These are phyloP conservation scores for Anastrepha ludens DNA, from an alignment of 1,140 invertebrate genomes.

Conservation along the genomic window DNA sequence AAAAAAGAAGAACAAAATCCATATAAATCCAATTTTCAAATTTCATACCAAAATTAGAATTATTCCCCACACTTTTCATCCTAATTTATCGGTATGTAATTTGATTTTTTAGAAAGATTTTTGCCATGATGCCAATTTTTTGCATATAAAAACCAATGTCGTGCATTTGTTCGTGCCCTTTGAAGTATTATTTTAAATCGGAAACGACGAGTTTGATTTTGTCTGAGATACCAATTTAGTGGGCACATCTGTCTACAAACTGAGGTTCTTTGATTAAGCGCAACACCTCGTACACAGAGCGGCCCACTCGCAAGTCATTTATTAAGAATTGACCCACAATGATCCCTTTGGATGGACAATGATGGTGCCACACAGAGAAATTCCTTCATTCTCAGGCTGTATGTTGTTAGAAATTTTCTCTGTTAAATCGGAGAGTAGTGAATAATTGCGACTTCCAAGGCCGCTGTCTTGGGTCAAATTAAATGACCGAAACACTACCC, in stretches of 20 bases:
- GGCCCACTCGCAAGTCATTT: constrained; percentile 93
- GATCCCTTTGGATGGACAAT: constrained; percentile 79
- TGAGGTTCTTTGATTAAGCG: constrained; percentile 94
- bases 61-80: too few species aligned
- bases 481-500: constrained; percentile 88
- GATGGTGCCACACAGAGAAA: constrained; percentile 87
- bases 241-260: constrained; percentile 94
- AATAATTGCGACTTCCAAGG: constrained; percentile 91
- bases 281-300: constrained; percentile 93
- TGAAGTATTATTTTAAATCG: constrained; percentile 87
- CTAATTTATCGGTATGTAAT: too few species aligned
- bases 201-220: constrained; percentile 90
- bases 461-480: constrained; percentile 89
- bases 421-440: constrained; percentile 92
- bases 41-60: too few species aligned
- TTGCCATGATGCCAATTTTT: too few species aligned
- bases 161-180: constrained; percentile 75
- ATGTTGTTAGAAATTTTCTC: constrained; percentile 92
- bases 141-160: too few species aligned
- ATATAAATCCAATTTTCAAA: too few species aligned
- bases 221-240: constrained; percentile 87
- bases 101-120: too few species aligned
- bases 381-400: constrained; percentile 87
- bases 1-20: too few species aligned
- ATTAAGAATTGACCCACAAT: constrained; percentile 86